Base-by-base conservation (phyloP, 2,797 vertebrate genomes). In the Danio choprae region DNA sequence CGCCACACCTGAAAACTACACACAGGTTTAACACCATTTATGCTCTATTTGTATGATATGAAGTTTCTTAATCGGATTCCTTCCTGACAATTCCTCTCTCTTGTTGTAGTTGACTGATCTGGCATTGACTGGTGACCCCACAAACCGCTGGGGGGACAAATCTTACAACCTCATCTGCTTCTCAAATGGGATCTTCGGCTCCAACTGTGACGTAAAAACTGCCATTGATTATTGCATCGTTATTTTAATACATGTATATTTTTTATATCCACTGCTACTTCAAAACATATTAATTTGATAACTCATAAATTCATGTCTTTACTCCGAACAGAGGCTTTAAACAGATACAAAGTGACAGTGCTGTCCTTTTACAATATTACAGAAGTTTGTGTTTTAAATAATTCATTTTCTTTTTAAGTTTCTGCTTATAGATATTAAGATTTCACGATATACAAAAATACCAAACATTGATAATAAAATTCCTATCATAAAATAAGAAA, bases 71-170 rank as follows among this genome's bases (percentile, higher is more conserved):
- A 6, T 8, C 3, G 7, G 7, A 29, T 29, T 29, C 29, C n/a
- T 29, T 29, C 29, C 29, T 29, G 29, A 29, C 29, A 29, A 29
- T 29, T 9, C 0, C 9, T 64, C n/a, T 68, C 4, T 60, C 13
- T 51, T 8, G 51, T 16, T 1, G 22, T 44, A 73, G 98, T 0
- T 96, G 46, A 90, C 90, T 1, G 50, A 48, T 72, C 79, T 91
- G 84, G 74, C 91, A 1, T 83, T 99, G 0, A 40, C 7, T 44
- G 98, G 98, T 44, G 89, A 98, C 87, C 95, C 96, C 0, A 93
- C 93, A 6, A 74, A 93, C 50, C 96, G 97, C 87, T 99, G 98
- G 98, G 98, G 98, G 53, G 98, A 99, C 90, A 99, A 99, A 89
- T 96, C 98, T 3, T 99, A 97, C 88, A 97, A 94, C 38, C 84